phyloP scores from a whole-genome alignment of 2,113 vertebrate genomes.

The Sylvietta virens region DNA sequence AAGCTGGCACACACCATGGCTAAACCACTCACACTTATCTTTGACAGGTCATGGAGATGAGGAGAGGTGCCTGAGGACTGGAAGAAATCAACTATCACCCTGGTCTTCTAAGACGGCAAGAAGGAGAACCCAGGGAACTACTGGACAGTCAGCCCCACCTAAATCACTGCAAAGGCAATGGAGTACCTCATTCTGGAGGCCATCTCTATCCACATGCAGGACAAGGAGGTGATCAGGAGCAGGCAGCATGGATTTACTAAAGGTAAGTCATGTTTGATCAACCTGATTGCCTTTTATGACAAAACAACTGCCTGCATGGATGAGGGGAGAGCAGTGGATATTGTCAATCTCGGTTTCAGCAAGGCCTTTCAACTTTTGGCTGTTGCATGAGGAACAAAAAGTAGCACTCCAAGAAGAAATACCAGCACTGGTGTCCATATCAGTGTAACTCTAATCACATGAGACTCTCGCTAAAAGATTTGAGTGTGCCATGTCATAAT shows the following conservation, averaged over 20 bases:
- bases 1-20: neutral
- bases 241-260: neutral
- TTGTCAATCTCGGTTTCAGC: neutral
- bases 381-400: neutral
- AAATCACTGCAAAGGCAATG: neutral
- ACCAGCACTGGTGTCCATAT: neutral
- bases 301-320: neutral
- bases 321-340: neutral
- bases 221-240: neutral
- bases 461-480: neutral
- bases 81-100: neutral
- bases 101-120: neutral
- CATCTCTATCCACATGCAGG: neutral
- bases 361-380: neutral
- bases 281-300: neutral
- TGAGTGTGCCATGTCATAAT: neutral
- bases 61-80: neutral
- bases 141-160: neutral
- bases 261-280: neutral
- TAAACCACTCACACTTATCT: fast-evolving
- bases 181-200: neutral
- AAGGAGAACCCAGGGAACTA: neutral
- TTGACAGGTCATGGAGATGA: neutral
- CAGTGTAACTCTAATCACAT: neutral
- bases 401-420: neutral